phyloP scores from a whole-genome alignment of 2,888 invertebrate genomes.

The Lycocerus yunnanus region DNA sequence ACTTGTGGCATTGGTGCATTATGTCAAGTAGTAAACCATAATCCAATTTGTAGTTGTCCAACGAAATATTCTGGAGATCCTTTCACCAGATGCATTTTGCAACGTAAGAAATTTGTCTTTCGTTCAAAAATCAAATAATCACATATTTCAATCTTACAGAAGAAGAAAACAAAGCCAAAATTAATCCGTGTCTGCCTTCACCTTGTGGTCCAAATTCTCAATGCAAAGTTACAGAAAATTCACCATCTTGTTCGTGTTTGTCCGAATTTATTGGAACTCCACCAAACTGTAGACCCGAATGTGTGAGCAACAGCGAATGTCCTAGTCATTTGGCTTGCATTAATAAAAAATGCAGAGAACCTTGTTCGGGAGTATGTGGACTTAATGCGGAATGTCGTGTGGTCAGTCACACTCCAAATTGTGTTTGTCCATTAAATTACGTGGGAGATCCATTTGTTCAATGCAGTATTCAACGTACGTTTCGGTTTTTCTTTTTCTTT shows the following conservation, averaged over 20 bases:
- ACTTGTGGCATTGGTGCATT: slow-evolving; percentile 75
- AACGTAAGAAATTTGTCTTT: slow-evolving; percentile 46
- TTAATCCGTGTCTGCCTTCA: slow-evolving; percentile 69
- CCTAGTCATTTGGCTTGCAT: slow-evolving; percentile 71
- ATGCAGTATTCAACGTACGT: slow-evolving; percentile 52
- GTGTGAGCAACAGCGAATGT: slow-evolving; percentile 74
- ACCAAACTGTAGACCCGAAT: slow-evolving; percentile 75
- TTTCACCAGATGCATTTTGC: slow-evolving; percentile 67
- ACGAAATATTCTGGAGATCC: slow-evolving; percentile 68
- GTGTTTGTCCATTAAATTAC: slow-evolving; percentile 63
- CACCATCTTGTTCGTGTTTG: slow-evolving; percentile 67
- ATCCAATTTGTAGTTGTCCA: slow-evolving; percentile 70
- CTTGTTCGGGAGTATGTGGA: slow-evolving; percentile 78
- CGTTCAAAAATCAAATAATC: background rate
- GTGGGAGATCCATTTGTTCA: slow-evolving; percentile 69
- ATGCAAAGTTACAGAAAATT: slow-evolving; percentile 60
- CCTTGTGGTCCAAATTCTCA: slow-evolving; percentile 72
- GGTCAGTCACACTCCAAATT: slow-evolving; percentile 72
- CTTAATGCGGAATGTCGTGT: slow-evolving; percentile 72
- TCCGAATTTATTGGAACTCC: slow-evolving; percentile 66
- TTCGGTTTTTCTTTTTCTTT: slow-evolving; percentile 42
- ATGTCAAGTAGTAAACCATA: slow-evolving; percentile 73
- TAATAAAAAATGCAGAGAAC: slow-evolving; percentile 75
- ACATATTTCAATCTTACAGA: slow-evolving; percentile 34
- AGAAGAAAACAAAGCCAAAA: slow-evolving; percentile 39